These are phyloP conservation scores for Equus quagga DNA, from an alignment of 2,113 vertebrate genomes.

Conservation along the genomic window DNA sequence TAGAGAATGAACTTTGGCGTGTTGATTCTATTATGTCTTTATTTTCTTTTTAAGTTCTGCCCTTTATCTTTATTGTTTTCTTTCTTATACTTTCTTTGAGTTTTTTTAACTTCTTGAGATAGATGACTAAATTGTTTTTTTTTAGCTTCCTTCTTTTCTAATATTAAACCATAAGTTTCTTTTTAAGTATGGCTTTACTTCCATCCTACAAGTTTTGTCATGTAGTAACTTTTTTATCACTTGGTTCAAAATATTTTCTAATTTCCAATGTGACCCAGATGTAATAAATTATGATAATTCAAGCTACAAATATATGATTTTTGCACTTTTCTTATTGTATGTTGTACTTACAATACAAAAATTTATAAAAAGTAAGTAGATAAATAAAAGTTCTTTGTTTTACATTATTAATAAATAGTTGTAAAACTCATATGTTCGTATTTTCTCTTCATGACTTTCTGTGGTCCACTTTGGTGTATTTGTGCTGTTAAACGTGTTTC, in stretches of 20 bases:
- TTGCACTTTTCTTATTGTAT: neutral
- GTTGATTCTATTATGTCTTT: neutral
- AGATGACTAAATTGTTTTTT: neutral
- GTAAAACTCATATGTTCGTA: neutral
- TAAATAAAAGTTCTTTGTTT: neutral
- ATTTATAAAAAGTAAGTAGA: neutral
- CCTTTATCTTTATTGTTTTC: neutral
- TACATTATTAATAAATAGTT: neutral
- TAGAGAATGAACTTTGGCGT: neutral
- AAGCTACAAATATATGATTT: neutral
- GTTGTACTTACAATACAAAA: neutral
- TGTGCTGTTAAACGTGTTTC: neutral
- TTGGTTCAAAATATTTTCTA: neutral
- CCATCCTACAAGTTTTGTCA: neutral
- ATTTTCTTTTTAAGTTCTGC: neutral
- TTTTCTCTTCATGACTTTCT: neutral
- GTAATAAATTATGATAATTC: neutral
- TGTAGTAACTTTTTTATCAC: neutral
- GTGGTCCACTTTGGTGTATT: neutral
- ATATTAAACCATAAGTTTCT: neutral
- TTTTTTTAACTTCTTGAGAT: neutral
- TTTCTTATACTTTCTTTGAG: neutral
- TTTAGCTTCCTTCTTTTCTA: neutral
- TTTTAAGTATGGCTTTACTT: neutral
- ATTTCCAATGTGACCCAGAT: neutral